A percentile compares a stretch with the other conserved stretches of the same genome.
Conservation (phyloP, 2,113 vertebrate genomes). For the Dicerorhinus sumatrensis region DNA sequence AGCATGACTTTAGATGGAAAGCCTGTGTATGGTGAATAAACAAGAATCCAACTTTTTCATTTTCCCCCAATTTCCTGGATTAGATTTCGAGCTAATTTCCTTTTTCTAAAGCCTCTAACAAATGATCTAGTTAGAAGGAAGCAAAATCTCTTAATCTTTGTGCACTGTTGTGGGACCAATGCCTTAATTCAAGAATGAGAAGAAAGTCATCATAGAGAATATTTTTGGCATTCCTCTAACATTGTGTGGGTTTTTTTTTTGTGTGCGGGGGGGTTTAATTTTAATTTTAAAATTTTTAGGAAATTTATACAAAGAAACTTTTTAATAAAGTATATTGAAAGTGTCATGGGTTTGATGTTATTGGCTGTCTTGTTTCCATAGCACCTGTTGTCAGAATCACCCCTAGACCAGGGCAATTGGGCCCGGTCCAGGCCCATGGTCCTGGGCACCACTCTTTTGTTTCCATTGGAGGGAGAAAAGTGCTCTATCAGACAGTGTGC, state of each 20-base stretch:
- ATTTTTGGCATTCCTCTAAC: conserved; percentile 82
- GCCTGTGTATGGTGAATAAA: conserved; percentile 59
- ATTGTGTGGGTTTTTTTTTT: conserved; percentile 77
- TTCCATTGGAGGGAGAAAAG: not conserved
- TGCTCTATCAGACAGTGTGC: accelerated
- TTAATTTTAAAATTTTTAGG: conserved; percentile 86
- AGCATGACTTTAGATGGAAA: conserved; percentile 77
- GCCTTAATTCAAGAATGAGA: conserved; percentile 77
- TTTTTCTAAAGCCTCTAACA: conserved; percentile 65
- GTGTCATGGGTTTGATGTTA: conserved; percentile 70
- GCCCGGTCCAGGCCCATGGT: accelerated
- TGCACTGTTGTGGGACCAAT: conserved; percentile 85
- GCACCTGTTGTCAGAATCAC: not conserved
- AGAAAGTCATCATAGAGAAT: conserved; percentile 77
- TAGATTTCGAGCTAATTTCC: conserved; percentile 51
- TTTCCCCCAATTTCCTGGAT: conserved; percentile 65
- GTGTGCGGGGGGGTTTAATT: conserved; percentile 78
- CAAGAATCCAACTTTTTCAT: conserved; percentile 26
- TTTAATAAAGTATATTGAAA: conserved; percentile 90
- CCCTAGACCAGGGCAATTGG: accelerated
- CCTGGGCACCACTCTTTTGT: not conserved
- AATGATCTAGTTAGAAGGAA: conserved; percentile 66
- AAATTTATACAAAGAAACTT: conserved; percentile 90
- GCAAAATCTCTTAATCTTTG: conserved; percentile 70
- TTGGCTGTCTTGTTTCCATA: not conserved